Conservation (phyloP, 2,888 invertebrate genomes). For the Phengaris alcon region DNA sequence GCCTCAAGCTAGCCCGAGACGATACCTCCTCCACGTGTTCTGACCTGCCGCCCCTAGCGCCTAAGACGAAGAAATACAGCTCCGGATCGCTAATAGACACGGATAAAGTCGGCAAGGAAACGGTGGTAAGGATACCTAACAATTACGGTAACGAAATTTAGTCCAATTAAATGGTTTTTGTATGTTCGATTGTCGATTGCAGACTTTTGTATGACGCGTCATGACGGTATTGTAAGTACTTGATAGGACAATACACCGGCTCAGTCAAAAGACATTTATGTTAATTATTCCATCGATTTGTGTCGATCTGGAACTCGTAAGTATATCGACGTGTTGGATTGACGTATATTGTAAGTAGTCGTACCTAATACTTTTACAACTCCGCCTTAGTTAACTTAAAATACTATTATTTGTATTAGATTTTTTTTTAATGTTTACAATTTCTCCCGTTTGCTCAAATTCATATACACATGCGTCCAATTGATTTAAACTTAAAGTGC, state of each 20-base stretch:
- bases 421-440: background rate
- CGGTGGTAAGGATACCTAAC: conserved; percentile 69
- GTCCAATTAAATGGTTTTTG: conserved; percentile 25
- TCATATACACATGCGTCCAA: conserved; percentile 22
- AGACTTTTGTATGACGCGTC: background rate
- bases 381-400: conserved; percentile 39
- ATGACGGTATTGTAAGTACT: background rate
- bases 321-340: conserved; percentile 23
- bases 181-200: background rate
- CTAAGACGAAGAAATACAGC: conserved; percentile 69
- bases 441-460: conserved; percentile 21
- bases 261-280: conserved; percentile 8
- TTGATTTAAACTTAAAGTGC: conserved; percentile 23
- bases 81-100: conserved; percentile 70
- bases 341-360: conserved; percentile 37
- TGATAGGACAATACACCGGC: background rate
- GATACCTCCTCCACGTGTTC: conserved; percentile 68
- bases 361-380: conserved; percentile 38
- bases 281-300: background rate
- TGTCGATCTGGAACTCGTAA: background rate
- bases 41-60: conserved; percentile 66
- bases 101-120: conserved; percentile 65
- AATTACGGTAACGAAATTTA: conserved; percentile 61
- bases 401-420: conserved; percentile 1
- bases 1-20: conserved; percentile 67